Evolutionary conservation across 2,113 vertebrate species (phyloP).

Genomic region (Falco punctatus): DNA sequence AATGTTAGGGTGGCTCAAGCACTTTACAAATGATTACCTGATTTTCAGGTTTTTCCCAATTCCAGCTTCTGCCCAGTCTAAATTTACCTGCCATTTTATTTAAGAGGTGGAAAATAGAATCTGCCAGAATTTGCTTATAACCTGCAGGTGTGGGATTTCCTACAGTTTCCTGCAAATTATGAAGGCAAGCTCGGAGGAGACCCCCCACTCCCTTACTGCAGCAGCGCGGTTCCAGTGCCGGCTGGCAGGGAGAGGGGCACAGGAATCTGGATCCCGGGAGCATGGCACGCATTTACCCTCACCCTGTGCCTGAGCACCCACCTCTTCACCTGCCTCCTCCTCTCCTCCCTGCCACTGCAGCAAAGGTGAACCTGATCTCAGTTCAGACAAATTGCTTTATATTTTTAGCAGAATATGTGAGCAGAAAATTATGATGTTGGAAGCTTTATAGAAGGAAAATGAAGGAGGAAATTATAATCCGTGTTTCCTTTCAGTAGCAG

Average conservation of each 20-base stretch:
- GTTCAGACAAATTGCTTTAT: neutral
- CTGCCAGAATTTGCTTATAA: neutral
- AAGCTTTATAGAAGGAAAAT: neutral
- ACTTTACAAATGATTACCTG: neutral
- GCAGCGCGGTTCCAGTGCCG: neutral
- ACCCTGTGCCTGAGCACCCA: neutral
- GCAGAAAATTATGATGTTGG: neutral
- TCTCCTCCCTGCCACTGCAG: neutral
- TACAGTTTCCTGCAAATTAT: neutral
- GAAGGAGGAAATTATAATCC: neutral
- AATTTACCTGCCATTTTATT: neutral
- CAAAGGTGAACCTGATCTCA: neutral
- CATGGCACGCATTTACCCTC: neutral
- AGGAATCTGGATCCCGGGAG: neutral
- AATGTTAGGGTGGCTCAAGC: slow-evolving; percentile 2
- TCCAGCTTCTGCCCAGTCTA: neutral
- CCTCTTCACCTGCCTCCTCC: neutral
- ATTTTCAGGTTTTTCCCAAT: slow-evolving; percentile 43
- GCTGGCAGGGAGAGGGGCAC: neutral
- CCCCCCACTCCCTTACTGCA: neutral
- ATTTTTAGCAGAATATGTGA: neutral
- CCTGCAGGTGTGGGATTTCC: neutral
- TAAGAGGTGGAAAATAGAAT: neutral
- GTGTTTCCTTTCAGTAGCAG: neutral
- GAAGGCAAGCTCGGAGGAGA: neutral